Conservation (phyloP, 2,888 invertebrate species). For the Euproctis similis region DNA sequence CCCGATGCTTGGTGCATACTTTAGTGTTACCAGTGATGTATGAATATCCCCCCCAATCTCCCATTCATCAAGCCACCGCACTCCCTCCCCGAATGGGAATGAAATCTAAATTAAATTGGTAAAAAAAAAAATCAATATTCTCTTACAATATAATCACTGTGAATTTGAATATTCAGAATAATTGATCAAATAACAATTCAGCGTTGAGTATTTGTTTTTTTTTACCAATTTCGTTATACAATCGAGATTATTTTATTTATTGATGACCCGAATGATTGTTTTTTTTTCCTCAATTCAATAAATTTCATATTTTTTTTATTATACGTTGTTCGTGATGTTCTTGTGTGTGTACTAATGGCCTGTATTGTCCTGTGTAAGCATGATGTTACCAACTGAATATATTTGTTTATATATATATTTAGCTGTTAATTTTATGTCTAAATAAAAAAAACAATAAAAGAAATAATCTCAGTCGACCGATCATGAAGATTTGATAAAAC, state of each 20-base stretch:
- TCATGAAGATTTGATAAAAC: conserved; percentile 30
- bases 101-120: conserved; percentile 33
- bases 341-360: conserved; percentile 64
- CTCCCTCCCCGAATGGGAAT: conserved; percentile 27
- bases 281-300: conserved; percentile 7
- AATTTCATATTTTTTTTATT: conserved; percentile 18
- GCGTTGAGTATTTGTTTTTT: conserved; percentile 1
- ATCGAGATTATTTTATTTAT: conserved; percentile 69
- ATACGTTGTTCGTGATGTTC: conserved; percentile 50
- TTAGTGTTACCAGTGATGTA: conserved; percentile 49
- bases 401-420: conserved; percentile 24
- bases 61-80: conserved; percentile 30
- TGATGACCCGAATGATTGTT: conserved; percentile 29
- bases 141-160: too few relatives aligned
- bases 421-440: conserved; percentile 22
- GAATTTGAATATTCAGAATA: too few relatives aligned
- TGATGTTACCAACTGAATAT: too few relatives aligned
- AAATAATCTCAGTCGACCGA: conserved; percentile 54
- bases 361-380: conserved; percentile 56
- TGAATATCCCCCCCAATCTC: conserved; percentile 25
- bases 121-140: too few relatives aligned
- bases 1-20: conserved; percentile 51
- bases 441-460: conserved; percentile 38
- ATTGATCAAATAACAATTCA: too few relatives aligned
- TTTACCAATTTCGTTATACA: conserved; percentile 40